Base-by-base conservation (phyloP, 2,797 vertebrate species). In the Trematomus bernacchii region DNA sequence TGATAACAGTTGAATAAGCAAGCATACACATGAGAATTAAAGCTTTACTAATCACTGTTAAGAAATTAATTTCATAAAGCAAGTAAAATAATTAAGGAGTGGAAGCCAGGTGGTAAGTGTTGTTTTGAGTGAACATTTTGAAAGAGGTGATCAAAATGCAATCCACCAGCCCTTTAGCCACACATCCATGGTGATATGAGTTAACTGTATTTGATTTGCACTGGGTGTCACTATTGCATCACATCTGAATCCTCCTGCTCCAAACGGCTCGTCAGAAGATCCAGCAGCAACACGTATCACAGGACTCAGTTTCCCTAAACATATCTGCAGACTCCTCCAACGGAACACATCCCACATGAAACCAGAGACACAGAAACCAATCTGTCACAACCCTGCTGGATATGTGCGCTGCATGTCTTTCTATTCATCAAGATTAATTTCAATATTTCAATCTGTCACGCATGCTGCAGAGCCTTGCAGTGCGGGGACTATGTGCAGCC, bases 161-260 rank as follows among this genome's bases (percentile, higher is more conserved):
- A 21, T 9, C 33, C 13, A 52, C n/a, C 33, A 30, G 1, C 0
- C n/a, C 10, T 14, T 52, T 27, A 5, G 27, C 27, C 27, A 27
- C 27, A 66, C 7, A 15, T 16, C 53, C 55, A 33, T 19, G 2
- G n/a, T 33, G 27, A 23, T 55, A 0, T 4, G 16, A 47, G n/a
- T 4, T 2, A 21, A 2, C 15, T 66, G 48, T 23, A 13, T 33
- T n/a, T 58, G 10, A 13, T 6, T 44, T 76, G 33, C 93, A 92
- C 79, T 82, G 80, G 93, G 90, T 92, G 94, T 90, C 94, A 86
- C 90, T 94, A 88, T 93, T 93, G 94, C 69, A 78, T 79, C 82
- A 57, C 27, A 1, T 44, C 58, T 89, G 64, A 79, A 2, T 60
- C 40, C n/a, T 54, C 43, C 71, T 3, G 40, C 51, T 16, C n/a